Conservation (phyloP, 2,888 invertebrate species). For the Macrophya alboannulata region DNA sequence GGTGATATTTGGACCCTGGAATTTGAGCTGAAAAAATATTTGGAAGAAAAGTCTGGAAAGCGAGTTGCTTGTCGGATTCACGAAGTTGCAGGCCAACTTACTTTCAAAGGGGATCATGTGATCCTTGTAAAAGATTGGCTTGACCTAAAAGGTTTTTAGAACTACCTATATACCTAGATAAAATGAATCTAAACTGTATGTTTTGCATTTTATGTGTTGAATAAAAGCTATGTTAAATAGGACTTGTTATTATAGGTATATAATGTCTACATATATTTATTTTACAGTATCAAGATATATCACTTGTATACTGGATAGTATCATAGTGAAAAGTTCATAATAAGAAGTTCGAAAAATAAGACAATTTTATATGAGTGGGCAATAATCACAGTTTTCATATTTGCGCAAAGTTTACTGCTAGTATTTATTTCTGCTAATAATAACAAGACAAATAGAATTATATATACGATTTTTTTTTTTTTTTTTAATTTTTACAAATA, state of each 20-base stretch:
- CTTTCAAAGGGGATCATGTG: slow-evolving; percentile 89
- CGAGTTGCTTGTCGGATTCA: slow-evolving; percentile 86
- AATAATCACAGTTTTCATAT: slow-evolving; percentile 9
- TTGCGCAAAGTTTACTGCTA: slow-evolving; percentile 14
- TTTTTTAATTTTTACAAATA: slow-evolving; percentile 31
- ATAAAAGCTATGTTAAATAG: slow-evolving; percentile 29
- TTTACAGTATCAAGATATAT: neutral
- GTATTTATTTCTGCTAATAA: slow-evolving; percentile 29
- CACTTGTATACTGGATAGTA: neutral
- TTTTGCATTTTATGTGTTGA: slow-evolving; percentile 8
- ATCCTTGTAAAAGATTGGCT: slow-evolving; percentile 87
- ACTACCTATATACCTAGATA: neutral
- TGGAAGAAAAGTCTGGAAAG: slow-evolving; percentile 82
- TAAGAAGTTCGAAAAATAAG: neutral
- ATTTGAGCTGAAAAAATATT: slow-evolving; percentile 84
- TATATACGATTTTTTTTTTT: neutral
- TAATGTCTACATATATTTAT: neutral
- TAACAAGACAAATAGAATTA: slow-evolving; percentile 30
- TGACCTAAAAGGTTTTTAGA: slow-evolving; percentile 88
- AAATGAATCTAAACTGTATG: neutral
- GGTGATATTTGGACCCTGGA: slow-evolving; percentile 94
- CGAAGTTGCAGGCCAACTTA: slow-evolving; percentile 87
- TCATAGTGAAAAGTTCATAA: neutral
- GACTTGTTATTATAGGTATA: slow-evolving; percentile 1
- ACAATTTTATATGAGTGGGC: neutral